Conservation (phyloP, 2,113 vertebrate genomes). For the Amblyopsis rosae region DNA sequence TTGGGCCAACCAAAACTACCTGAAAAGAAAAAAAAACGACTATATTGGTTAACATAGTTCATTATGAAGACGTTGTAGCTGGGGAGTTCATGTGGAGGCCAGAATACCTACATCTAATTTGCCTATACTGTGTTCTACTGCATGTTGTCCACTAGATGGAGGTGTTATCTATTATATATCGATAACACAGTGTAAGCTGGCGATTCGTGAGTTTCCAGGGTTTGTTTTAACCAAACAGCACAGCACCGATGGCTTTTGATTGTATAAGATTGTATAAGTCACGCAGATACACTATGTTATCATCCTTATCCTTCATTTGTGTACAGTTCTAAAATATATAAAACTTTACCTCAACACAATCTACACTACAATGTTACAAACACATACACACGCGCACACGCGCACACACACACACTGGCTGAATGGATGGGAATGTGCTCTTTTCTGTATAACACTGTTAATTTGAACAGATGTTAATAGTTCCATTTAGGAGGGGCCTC, state of each 20-base stretch:
- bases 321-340: no score
- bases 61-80: conserved; percentile 7
- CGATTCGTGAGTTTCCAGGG: background rate
- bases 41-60: conserved; percentile 54
- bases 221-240: background rate
- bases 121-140: background rate
- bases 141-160: conserved; percentile 52
- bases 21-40: conserved; percentile 46
- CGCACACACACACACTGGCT: background rate
- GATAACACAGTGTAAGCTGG: background rate
- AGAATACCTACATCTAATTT: background rate
- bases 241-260: background rate
- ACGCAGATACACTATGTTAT: background rate
- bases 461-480: background rate
- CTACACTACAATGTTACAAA: no score
- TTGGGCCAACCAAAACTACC: conserved; percentile 39
- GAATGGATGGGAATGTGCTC: background rate
- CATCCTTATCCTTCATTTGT: no score
- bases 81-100: background rate
- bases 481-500: background rate
- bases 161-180: conserved; percentile 8
- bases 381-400: no score
- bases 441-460: background rate
- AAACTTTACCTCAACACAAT: no score
- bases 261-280: background rate